Evolutionary conservation across 1,140 invertebrate species (phyloP).

Genomic region (Linepithema humile): DNA sequence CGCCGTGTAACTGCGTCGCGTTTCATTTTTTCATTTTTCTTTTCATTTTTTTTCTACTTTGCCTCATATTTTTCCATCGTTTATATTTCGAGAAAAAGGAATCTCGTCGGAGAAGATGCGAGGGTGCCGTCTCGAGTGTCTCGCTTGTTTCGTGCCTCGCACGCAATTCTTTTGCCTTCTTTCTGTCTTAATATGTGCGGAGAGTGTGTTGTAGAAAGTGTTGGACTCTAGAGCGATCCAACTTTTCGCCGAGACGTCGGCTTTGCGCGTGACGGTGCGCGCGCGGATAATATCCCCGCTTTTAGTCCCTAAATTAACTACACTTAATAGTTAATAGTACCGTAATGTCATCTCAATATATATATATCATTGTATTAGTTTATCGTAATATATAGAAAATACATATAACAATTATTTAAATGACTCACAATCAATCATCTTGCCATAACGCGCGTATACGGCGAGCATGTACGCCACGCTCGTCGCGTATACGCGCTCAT

Average conservation of each 20-base stretch:
- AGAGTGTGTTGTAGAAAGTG: constrained; percentile 77
- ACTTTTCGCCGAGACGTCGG: constrained; percentile 56
- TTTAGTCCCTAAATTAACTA: constrained; percentile 78
- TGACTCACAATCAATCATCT: constrained; percentile 82
- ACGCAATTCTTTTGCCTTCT: background rate
- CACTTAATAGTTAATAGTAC: constrained; percentile 81
- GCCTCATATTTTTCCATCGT: background rate
- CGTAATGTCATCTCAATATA: constrained; percentile 82
- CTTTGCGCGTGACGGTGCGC: constrained; percentile 58
- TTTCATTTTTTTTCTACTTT: background rate
- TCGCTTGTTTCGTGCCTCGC: constrained; percentile 61
- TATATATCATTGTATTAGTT: constrained; percentile 76
- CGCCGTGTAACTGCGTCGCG: constrained; percentile 12
- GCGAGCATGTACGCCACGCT: constrained; percentile 32
- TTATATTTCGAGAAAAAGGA: constrained; percentile 55
- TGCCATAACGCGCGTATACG: constrained; percentile 68
- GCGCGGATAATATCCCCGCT: constrained; percentile 63
- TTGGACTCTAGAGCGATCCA: constrained; percentile 77
- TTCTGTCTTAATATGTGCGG: constrained; percentile 56
- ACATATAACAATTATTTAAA: constrained; percentile 84
- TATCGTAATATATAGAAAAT: constrained; percentile 83
- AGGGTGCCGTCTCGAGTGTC: constrained; percentile 71
- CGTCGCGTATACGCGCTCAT: constrained; percentile 66
- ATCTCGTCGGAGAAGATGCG: constrained; percentile 21
- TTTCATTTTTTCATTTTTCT: background rate